These are phyloP conservation scores for Eulithis prunata DNA, from an alignment of 2,888 invertebrate species.

Conservation along the genomic window DNA sequence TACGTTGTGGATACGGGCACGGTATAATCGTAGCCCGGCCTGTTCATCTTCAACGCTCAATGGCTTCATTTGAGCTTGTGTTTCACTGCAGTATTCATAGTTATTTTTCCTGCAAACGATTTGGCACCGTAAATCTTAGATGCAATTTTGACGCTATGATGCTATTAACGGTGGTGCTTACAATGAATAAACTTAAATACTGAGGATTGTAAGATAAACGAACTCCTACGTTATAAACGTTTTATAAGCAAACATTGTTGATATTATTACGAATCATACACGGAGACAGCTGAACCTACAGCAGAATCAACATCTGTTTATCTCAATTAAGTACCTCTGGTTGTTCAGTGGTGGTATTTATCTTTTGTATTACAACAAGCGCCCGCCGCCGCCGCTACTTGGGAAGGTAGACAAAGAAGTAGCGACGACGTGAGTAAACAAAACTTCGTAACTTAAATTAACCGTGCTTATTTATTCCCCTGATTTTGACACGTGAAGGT, in stretches of 20 bases:
- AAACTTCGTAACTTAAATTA: conserved; percentile 67
- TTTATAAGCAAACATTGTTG: conserved; percentile 63
- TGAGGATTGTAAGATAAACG: conserved; percentile 4
- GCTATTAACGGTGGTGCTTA: conserved; percentile 52
- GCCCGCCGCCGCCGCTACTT: conserved; percentile 55
- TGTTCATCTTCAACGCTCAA: conserved; percentile 80
- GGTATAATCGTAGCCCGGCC: conserved; percentile 81
- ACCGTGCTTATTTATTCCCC: conserved; percentile 61
- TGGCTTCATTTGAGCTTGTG: conserved; percentile 79
- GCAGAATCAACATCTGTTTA: conserved; percentile 75
- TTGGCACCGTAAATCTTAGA: conserved; percentile 31
- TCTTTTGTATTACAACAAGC: conserved; percentile 74
- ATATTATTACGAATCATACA: conserved; percentile 71
- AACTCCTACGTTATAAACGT: conserved; percentile 36
- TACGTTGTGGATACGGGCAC: conserved; percentile 79
- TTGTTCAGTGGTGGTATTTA: conserved; percentile 75
- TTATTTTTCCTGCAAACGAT: conserved; percentile 52
- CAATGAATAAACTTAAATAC: conserved; percentile 25
- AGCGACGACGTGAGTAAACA: conserved; percentile 72
- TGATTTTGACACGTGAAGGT: conserved; percentile 69
- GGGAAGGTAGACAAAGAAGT: conserved; percentile 71
- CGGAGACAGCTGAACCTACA: conserved; percentile 67
- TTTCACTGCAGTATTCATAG: conserved; percentile 58
- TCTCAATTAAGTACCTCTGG: conserved; percentile 72
- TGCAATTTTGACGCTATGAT: conserved; percentile 49